Evolutionary conservation across 2,888 invertebrate genomes (phyloP).

Genomic region (Temnothorax ravouxi): DNA sequence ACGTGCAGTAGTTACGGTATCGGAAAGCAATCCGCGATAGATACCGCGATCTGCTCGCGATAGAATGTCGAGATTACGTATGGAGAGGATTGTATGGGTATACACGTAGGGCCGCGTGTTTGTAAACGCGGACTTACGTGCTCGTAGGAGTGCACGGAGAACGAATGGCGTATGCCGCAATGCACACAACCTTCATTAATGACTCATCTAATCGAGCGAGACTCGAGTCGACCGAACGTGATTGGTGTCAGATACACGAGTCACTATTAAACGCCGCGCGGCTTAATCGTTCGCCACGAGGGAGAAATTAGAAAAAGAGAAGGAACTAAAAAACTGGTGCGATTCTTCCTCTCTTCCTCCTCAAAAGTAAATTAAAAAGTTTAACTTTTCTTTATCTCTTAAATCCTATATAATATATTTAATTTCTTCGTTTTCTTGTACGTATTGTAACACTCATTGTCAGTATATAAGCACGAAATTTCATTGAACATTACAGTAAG

Average conservation of each 20-base stretch:
- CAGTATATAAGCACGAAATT: neutral
- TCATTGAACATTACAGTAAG: neutral
- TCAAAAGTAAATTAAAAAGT: neutral
- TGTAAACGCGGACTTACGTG: slow-evolving; percentile 28
- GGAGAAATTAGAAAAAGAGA: slow-evolving; percentile 20
- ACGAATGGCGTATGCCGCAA: slow-evolving; percentile 73
- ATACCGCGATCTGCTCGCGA: slow-evolving; percentile 63
- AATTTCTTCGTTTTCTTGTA: neutral
- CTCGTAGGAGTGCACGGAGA: slow-evolving; percentile 48
- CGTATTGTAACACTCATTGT: neutral
- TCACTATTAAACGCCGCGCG: slow-evolving; percentile 64
- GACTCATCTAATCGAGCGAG: slow-evolving; percentile 76
- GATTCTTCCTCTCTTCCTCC: neutral
- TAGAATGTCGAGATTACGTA: slow-evolving; percentile 57
- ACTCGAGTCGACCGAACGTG: slow-evolving; percentile 61
- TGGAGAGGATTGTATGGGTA: slow-evolving; percentile 19
- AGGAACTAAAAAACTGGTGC: neutral
- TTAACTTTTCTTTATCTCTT: neutral
- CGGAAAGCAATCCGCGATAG: slow-evolving; percentile 63
- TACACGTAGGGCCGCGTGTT: slow-evolving; percentile 29
- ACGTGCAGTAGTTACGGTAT: slow-evolving; percentile 70
- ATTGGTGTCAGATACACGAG: slow-evolving; percentile 66
- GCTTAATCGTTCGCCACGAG: slow-evolving; percentile 43
- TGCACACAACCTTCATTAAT: slow-evolving; percentile 78
- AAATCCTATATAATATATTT: neutral